Conservation (phyloP, 2,113 vertebrate genomes). For the Sinocyclocheilus anshuiensis region DNA sequence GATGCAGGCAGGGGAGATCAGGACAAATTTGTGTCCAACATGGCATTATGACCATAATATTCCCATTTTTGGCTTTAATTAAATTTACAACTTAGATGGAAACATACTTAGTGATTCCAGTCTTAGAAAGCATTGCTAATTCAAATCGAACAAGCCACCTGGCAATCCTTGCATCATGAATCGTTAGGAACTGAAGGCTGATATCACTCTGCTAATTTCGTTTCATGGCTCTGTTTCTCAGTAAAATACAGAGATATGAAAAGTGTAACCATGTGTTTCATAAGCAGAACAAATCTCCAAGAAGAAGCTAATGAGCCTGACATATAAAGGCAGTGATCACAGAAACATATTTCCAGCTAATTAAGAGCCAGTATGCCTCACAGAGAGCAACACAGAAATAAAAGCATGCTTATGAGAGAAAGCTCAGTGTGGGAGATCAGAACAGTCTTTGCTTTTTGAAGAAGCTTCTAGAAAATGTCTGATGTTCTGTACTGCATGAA, state of each 20-base stretch:
- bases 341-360: conserved; percentile 23
- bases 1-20: too few species aligned
- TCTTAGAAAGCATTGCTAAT: neutral
- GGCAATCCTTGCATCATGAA: neutral
- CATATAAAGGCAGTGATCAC: conserved; percentile 32
- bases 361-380: neutral
- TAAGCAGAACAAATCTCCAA: conserved; percentile 17
- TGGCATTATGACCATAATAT: neutral
- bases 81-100: neutral
- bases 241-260: neutral
- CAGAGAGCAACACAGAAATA: neutral
- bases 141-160: neutral
- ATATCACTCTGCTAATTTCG: neutral
- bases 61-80: neutral
- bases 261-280: conserved; percentile 11
- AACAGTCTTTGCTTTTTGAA: neutral
- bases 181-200: neutral
- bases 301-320: conserved; percentile 27
- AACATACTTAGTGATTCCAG: neutral
- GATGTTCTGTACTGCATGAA: neutral
- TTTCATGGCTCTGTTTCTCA: neutral
- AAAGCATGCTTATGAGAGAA: neutral
- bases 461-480: neutral
- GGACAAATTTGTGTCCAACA: too few species aligned
- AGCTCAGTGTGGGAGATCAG: neutral